Percentiles rank a stretch among this genome's conserved stretches.
Evolutionary conservation across 2,888 invertebrate genomes (phyloP).

Genomic region (Hypolimnas misippus): DNA sequence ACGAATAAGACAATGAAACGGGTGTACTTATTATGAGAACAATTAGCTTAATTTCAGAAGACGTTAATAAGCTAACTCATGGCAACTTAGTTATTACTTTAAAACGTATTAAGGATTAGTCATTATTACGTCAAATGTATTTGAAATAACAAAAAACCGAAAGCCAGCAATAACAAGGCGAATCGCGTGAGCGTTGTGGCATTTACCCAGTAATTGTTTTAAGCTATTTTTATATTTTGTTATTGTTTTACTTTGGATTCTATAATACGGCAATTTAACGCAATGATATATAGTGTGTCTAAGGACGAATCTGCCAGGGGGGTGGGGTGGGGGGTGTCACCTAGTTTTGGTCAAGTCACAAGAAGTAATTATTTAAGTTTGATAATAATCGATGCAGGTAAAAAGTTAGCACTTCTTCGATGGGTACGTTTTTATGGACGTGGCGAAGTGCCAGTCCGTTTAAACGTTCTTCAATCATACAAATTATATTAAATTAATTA

Average conservation of each 20-base stretch:
- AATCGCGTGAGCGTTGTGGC: slow-evolving; percentile 22
- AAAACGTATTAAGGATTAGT: neutral
- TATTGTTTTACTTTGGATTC: neutral
- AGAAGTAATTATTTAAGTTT: no score
- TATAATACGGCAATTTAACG: no score
- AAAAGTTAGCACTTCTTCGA: no score
- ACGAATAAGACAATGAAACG: neutral
- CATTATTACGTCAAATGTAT: neutral
- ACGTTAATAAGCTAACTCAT: neutral
- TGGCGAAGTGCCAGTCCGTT: no score
- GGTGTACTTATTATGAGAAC: neutral
- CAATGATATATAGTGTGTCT: no score
- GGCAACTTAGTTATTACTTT: neutral
- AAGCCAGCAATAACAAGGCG: neutral
- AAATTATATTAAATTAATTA: no score
- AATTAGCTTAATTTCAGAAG: neutral
- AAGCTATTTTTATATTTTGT: slow-evolving; percentile 6
- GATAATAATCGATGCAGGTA: no score
- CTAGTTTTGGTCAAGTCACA: no score
- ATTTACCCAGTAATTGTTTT: slow-evolving; percentile 18
- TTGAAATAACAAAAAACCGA: neutral
- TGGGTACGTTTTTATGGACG: no score
- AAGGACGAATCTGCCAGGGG: no score
- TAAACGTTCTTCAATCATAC: no score
- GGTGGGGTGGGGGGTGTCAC: no score